Percentiles rank a stretch among this genome's conserved stretches.
Conservation (phyloP, 1,140 invertebrate genomes). For the Oryctes rhinoceros region DNA sequence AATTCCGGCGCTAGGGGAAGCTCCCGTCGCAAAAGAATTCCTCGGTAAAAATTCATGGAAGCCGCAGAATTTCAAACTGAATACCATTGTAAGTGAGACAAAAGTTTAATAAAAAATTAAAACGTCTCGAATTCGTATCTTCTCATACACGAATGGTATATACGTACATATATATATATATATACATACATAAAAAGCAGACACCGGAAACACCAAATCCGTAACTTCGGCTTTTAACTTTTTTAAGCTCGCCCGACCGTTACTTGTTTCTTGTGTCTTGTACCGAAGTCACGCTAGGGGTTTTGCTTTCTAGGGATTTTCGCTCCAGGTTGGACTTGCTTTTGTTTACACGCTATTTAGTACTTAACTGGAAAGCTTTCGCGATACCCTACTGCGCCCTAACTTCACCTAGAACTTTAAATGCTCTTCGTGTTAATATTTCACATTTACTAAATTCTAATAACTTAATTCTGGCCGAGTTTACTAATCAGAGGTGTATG, state of each 20-base stretch:
- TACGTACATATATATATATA: not conserved
- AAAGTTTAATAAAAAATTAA: constrained; percentile 35
- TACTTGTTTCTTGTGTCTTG: constrained; percentile 42
- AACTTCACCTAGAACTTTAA: constrained; percentile 13
- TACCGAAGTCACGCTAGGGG: constrained; percentile 40
- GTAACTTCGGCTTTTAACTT: constrained; percentile 40
- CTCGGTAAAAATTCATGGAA: constrained; percentile 8
- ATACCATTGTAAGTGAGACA: constrained; percentile 1
- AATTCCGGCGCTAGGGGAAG: not conserved
- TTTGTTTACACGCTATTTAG: constrained; percentile 35
- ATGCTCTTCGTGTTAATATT: constrained; percentile 17
- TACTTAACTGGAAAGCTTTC: constrained; percentile 16
- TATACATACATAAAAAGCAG: not conserved
- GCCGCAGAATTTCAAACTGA: constrained; percentile 2
- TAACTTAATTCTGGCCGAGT: not conserved
- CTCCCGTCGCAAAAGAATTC: not conserved
- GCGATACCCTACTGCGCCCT: not conserved
- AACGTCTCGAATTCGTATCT: not conserved
- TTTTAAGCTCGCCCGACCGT: constrained; percentile 44
- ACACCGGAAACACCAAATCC: constrained; percentile 25
- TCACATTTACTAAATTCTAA: constrained; percentile 23
- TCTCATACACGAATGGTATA: not conserved
- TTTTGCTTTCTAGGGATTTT: constrained; percentile 35
- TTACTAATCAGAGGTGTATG: not conserved
- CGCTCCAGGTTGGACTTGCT: not conserved